phyloP scores from a whole-genome alignment of 2,888 invertebrate genomes.

The Apodemia hepburni region DNA sequence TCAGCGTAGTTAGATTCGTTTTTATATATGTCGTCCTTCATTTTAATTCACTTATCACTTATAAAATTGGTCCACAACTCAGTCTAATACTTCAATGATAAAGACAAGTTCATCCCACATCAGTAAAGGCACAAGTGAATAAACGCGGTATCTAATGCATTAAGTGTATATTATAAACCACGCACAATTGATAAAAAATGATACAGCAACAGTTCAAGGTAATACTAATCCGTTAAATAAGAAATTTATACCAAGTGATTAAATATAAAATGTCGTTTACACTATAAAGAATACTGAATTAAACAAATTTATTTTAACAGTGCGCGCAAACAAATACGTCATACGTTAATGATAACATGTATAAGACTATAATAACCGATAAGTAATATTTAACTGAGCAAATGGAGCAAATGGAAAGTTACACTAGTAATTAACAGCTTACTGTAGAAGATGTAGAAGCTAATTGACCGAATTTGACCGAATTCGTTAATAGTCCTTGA shows the following conservation, averaged over 20 bases:
- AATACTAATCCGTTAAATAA: neutral
- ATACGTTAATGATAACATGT: neutral
- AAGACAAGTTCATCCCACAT: slow-evolving; percentile 4
- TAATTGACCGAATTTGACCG: too few species aligned
- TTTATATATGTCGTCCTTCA: neutral
- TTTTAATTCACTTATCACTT: neutral
- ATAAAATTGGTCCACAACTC: neutral
- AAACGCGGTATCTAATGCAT: slow-evolving; percentile 1
- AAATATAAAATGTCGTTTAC: neutral
- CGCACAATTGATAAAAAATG: slow-evolving; percentile 3
- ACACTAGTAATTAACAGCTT: neutral
- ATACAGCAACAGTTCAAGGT: neutral
- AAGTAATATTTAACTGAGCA: neutral
- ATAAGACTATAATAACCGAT: neutral
- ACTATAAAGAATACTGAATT: neutral
- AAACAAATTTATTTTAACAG: neutral
- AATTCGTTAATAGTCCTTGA: too few species aligned
- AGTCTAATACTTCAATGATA: slow-evolving; percentile 5
- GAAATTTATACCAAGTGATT: neutral
- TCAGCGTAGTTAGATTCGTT: neutral
- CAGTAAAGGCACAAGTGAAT: neutral
- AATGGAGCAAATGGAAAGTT: neutral
- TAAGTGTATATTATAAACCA: neutral
- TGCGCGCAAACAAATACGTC: neutral
- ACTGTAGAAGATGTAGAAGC: too few species aligned